Conservation (phyloP, 2,888 invertebrate genomes). For the Tetanocera ferruginea region DNA sequence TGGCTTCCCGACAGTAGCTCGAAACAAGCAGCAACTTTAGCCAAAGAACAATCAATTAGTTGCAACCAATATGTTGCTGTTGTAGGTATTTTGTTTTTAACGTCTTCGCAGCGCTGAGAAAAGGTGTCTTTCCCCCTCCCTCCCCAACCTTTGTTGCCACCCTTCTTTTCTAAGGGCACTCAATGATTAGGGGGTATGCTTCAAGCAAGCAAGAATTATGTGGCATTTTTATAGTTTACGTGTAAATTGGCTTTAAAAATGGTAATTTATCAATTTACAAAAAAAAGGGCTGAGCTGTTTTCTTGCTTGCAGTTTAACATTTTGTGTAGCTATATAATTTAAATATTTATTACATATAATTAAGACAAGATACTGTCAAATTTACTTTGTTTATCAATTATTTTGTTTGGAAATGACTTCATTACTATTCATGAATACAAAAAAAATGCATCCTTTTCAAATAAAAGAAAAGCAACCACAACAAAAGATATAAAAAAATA, state of each 20-base stretch:
- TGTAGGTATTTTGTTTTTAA: constrained; percentile 30
- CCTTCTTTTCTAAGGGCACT: too few relatives aligned
- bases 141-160: too few relatives aligned
- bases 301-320: too few relatives aligned
- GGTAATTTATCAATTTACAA: constrained; percentile 64
- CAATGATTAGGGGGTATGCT: constrained; percentile 44
- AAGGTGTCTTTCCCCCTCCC: neutral
- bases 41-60: constrained; percentile 66
- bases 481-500: too few relatives aligned
- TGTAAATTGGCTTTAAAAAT: constrained; percentile 69
- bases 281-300: constrained; percentile 37
- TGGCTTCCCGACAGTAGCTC: constrained; percentile 2
- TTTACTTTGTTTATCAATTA: too few relatives aligned
- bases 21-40: constrained; percentile 42
- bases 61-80: constrained; percentile 51
- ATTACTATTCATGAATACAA: too few relatives aligned
- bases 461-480: too few relatives aligned
- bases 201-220: constrained; percentile 64
- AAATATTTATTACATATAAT: too few relatives aligned
- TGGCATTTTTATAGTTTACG: constrained; percentile 67
- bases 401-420: too few relatives aligned
- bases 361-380: too few relatives aligned
- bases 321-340: too few relatives aligned
- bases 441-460: too few relatives aligned
- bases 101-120: constrained; percentile 23